phyloP scores from a whole-genome alignment of 2,113 vertebrate genomes.

The Prinia subflava region DNA sequence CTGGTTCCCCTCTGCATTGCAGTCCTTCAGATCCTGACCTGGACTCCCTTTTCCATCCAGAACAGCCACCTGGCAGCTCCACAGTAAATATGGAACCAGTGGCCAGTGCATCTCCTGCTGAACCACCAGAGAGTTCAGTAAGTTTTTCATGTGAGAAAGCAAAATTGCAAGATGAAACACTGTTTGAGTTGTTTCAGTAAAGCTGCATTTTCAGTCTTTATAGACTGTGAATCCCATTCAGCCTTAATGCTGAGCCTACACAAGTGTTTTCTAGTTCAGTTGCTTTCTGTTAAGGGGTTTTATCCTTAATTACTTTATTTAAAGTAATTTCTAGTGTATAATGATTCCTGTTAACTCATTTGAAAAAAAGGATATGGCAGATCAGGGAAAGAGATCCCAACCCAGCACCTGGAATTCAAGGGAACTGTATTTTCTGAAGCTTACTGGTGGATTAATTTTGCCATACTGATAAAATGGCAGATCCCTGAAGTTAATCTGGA shows the following conservation, averaged over 20 bases:
- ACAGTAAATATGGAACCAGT: not conserved
- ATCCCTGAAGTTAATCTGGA: not conserved
- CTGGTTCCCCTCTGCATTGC: conserved; percentile 80
- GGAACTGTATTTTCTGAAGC: not conserved
- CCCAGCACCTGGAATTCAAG: not conserved
- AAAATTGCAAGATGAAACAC: not conserved
- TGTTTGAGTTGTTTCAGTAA: not conserved
- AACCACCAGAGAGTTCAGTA: not conserved
- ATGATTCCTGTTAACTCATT: not conserved
- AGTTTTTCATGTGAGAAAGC: not conserved
- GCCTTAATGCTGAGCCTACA: not conserved
- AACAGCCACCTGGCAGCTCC: conserved; percentile 73
- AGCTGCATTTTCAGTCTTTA: not conserved
- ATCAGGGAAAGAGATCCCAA: not conserved
- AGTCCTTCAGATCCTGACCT: conserved; percentile 77
- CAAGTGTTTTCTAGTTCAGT: not conserved
- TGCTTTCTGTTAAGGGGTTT: not conserved
- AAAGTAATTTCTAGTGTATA: not conserved
- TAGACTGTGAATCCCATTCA: not conserved
- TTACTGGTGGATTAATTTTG: not conserved
- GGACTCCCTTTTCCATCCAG: conserved; percentile 85
- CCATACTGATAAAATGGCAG: not conserved
- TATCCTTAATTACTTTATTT: not conserved
- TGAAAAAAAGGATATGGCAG: not conserved
- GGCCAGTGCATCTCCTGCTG: conserved; percentile 39